A percentile compares a stretch with the other conserved stretches of the same genome.
phyloP scores from a whole-genome alignment of 2,888 invertebrate species.

The Listrodromus nycthemerus region DNA sequence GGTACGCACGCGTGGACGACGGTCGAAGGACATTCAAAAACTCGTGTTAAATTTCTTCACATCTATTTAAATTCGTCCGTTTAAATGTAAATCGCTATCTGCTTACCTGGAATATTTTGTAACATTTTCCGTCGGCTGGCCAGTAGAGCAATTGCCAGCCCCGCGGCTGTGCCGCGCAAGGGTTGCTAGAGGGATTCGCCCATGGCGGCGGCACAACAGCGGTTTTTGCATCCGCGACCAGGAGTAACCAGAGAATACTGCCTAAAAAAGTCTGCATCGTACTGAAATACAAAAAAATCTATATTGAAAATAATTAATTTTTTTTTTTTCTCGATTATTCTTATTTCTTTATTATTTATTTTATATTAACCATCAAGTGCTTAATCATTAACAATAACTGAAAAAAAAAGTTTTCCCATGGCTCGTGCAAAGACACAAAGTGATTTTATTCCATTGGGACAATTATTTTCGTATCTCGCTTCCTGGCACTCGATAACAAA shows the following conservation, averaged over 20 bases:
- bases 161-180: conserved; percentile 91
- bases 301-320: background rate
- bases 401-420: background rate
- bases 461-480: too few relatives aligned
- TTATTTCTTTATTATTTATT: background rate
- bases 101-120: conserved; percentile 92
- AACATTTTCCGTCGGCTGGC: conserved; percentile 93
- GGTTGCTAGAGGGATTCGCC: conserved; percentile 93
- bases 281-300: conserved; percentile 70
- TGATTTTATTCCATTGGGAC: too few relatives aligned
- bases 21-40: conserved; percentile 2
- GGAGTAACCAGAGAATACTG: conserved; percentile 72
- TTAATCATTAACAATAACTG: background rate
- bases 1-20: background rate
- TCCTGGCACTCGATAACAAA: too few relatives aligned
- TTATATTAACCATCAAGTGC: background rate
- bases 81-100: conserved; percentile 2
- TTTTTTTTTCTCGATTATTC: too few relatives aligned
- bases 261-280: conserved; percentile 71
- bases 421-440: too few relatives aligned
- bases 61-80: conserved; percentile 9
- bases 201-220: conserved; percentile 94
- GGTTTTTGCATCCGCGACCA: conserved; percentile 83
- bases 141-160: conserved; percentile 95
- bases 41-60: conserved; percentile 46